These are phyloP conservation scores for Mesitornis unicolor DNA, from an alignment of 2,113 vertebrate species.

Conservation along the genomic window DNA sequence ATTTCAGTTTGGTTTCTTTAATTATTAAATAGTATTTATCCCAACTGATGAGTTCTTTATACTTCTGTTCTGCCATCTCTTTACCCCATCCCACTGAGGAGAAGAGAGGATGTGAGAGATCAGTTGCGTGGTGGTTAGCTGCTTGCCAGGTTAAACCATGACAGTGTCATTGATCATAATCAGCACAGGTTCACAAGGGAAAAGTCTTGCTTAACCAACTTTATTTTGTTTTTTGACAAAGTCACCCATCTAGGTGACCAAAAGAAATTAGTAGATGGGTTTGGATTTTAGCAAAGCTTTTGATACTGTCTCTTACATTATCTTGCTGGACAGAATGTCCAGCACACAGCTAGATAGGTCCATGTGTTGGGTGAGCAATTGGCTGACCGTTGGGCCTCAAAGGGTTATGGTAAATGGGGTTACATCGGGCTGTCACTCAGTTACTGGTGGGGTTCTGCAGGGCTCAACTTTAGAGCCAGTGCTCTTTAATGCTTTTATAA, in stretches of 20 bases:
- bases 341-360: background rate
- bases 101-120: too few species aligned
- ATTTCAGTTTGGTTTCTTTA: too few species aligned
- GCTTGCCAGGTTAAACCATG: too few species aligned
- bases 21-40: too few species aligned
- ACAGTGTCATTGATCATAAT: background rate
- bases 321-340: background rate
- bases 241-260: background rate
- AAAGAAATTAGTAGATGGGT: background rate
- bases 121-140: too few species aligned
- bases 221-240: background rate
- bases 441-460: background rate
- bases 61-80: too few species aligned
- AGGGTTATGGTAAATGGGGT: background rate
- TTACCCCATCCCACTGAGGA: too few species aligned
- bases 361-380: background rate
- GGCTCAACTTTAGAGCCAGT: background rate
- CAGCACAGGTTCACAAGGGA: background rate
- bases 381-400: background rate
- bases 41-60: too few species aligned
- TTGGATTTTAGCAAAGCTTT: background rate
- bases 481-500: background rate
- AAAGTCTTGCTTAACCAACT: background rate
- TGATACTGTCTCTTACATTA: background rate
- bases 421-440: background rate